Evolutionary conservation across 2,888 invertebrate genomes (phyloP).

Genomic region (Quadriops clusia): DNA sequence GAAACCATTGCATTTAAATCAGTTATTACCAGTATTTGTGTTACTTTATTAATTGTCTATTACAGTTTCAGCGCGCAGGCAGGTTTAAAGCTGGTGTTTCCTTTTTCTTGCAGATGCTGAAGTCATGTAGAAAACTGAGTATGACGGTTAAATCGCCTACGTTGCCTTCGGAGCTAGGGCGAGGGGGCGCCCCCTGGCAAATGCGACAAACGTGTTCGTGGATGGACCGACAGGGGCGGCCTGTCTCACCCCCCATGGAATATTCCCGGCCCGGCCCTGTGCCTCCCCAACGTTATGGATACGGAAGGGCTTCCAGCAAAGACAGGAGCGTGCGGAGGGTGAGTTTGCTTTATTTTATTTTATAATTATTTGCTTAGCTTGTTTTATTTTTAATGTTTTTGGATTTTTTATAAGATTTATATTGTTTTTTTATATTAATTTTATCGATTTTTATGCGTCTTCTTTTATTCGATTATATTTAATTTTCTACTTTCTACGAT

Average conservation of each 20-base stretch:
- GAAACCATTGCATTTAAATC: too few species aligned
- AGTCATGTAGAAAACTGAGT: constrained; percentile 75
- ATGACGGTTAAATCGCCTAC: constrained; percentile 81
- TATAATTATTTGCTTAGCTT: constrained; percentile 14
- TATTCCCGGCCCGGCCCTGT: constrained; percentile 37
- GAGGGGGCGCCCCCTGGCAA: constrained; percentile 38
- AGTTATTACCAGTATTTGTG: too few species aligned
- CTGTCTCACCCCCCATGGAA: constrained; percentile 72
- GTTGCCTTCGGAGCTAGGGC: constrained; percentile 42
- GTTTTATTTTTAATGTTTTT: constrained; percentile 15
- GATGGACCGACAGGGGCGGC: constrained; percentile 86
- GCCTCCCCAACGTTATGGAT: constrained; percentile 30
- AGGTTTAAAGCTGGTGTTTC: too few species aligned
- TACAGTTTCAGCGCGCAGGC: too few species aligned
- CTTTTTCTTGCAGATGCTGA: constrained; percentile 71
- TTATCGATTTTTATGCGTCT: too few species aligned
- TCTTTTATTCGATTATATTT: too few species aligned
- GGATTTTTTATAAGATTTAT: neutral
- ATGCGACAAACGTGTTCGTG: constrained; percentile 80
- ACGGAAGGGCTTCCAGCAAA: constrained; percentile 41
- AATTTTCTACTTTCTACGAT: too few species aligned
- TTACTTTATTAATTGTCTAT: too few species aligned
- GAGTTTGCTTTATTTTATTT: constrained; percentile 21
- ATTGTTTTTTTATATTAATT: neutral
- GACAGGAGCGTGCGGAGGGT: constrained; percentile 56